Evolutionary conservation across 2,888 invertebrate species (phyloP), one percentile per base, ranked within the genome.

Genomic region (Escarpia spicata): DNA sequence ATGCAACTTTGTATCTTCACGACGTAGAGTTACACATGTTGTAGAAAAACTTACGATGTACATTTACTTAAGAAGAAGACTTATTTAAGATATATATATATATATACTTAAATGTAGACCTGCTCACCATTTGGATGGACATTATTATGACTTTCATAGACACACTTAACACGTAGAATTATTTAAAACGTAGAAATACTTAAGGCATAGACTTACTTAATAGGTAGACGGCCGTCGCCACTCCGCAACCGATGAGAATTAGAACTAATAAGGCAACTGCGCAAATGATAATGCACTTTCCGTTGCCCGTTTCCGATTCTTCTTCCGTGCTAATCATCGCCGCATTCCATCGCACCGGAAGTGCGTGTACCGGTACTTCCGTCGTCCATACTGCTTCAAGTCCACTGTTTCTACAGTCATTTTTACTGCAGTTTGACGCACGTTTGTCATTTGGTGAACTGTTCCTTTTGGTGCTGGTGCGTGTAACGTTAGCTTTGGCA

Each of bases 311-410:
- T 6, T n/a, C 26, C 26, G 75, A 75, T 75, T 75, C 75, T 75
- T 75, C 75, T 75, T 26, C 75, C 19, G 26, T 26, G 75, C 75
- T 75, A 3, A 75, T 26, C 75, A 75, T 75, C 75, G 19, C 26
- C 75, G 75, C 75, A n/a, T 75, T 75, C 75, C 75, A 75, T 75
- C 75, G 75, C 19, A 75, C 75, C 75, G 75, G 75, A 75, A 75
- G 75, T 75, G 26, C 19, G 75, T 75, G 75, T 26, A 26, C 75
- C 75, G 75, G 75, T 75, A 75, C 75, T 3, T 75, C 26, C 26
- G 75, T 75, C 19, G 75, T 26, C 75, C 75, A 75, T 75, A 75
- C 75, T 26, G 75, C 75, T 75, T 75, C 75, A 75, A 75, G 75
- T 75, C 75, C 75, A 26, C 75, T 75, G 75, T 75, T 75, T 75